Evolutionary conservation across 1,140 invertebrate species (phyloP), one percentile per base, ranked within the genome.

Genomic region (Oncopeltus fasciatus): DNA sequence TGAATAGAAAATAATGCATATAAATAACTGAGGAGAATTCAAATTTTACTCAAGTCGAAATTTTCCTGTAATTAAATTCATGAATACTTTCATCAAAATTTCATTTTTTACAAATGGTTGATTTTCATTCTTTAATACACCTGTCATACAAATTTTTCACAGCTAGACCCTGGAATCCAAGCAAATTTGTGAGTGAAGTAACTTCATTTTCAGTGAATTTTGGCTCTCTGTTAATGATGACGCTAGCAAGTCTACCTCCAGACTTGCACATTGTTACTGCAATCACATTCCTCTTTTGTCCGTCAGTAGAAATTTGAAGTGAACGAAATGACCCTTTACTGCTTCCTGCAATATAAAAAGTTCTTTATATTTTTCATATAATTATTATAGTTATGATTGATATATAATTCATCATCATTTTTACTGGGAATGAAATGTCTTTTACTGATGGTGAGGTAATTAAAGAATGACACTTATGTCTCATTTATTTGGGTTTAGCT

Each of bases 201-300:
- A 63, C 61, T 20, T 47, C 44, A 9, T 43, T 27, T 44, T 33
- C 31, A 14, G 18, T 27, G 29, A 58, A 63, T 46, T 18, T 47
- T 12, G 33, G 56, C 31, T 63, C 33, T 38, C 62, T 51, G 12
- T 49, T 53, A 1, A 64, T 33, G 16, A 64, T 57, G 21, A 64
- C 63, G 24, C 57, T 64, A 5, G 59, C 63, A 5, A 57, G 38
- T 57, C 59, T 57, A n/a, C 43, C 58, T 46, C 53, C 33, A 8
- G 28, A 21, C 28, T 56, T 56, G 59, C 63, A 64, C 63, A 64
- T 64, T 2, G 63, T 64, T 2, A 59, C 38, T 12, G 31, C 59
- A 0, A 57, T 38, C 8, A 59, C 31, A 26, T 57, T 38, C 4
- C 38, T 59, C 20, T 47, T 61, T 5, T 61, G 29, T 18, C 31